These are phyloP conservation scores for Pterocles burchelli DNA, from an alignment of 2,113 vertebrate species.

Conservation along the genomic window DNA sequence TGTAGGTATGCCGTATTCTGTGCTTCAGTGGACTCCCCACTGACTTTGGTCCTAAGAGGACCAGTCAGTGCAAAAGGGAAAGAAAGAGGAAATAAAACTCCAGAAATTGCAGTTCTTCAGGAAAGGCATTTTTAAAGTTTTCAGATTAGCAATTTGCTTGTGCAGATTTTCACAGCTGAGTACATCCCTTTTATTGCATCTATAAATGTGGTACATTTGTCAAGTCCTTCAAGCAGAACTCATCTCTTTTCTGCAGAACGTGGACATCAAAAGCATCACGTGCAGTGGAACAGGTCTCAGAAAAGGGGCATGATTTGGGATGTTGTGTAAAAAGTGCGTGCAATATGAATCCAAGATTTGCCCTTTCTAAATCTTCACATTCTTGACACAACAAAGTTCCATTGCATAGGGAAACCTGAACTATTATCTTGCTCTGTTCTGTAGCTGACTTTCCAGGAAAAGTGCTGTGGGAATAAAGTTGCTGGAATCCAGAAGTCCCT, in stretches of 20 bases:
- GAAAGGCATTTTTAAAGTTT: neutral
- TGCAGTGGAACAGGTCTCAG: neutral
- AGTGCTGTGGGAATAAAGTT: neutral
- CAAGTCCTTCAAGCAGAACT: neutral
- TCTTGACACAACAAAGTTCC: neutral
- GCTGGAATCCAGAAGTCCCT: neutral
- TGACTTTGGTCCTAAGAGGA: neutral
- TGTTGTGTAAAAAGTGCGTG: neutral
- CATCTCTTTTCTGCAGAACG: neutral
- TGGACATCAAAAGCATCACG: neutral
- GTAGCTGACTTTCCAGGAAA: neutral
- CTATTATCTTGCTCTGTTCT: neutral
- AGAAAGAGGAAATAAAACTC: neutral
- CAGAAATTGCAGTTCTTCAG: neutral
- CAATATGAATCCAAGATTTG: neutral
- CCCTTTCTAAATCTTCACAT: neutral
- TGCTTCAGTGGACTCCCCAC: neutral
- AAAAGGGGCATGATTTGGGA: neutral
- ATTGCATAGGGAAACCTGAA: neutral
- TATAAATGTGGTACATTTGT: neutral
- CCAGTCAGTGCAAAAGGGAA: neutral
- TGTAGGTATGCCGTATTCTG: conserved; percentile 13
- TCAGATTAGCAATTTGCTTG: neutral
- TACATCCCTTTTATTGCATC: neutral
- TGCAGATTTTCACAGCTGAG: neutral